Evolutionary conservation across 2,888 invertebrate species (phyloP).

Genomic region (Chydorus sphaericus): DNA sequence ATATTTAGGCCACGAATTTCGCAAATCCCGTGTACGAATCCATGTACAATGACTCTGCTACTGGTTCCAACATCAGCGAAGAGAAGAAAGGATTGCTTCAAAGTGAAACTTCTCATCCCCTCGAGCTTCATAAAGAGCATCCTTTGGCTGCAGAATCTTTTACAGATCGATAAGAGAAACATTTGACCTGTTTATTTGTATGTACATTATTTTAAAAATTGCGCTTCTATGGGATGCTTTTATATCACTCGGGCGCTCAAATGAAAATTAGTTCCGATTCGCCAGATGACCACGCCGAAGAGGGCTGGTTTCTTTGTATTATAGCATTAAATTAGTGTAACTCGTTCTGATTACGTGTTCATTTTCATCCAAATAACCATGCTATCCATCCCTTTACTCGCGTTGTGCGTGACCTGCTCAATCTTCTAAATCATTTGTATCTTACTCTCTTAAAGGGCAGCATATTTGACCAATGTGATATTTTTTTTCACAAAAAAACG

Average conservation of each 20-base stretch:
- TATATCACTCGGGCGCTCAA: too few species aligned
- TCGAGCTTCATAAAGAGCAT: constrained; percentile 1
- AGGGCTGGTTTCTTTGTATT: too few species aligned
- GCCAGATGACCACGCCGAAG: too few species aligned
- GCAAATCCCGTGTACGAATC: constrained; percentile 77
- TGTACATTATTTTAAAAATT: too few species aligned
- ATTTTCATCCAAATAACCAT: too few species aligned
- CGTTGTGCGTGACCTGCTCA: constrained; percentile 1
- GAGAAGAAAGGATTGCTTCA: constrained; percentile 31
- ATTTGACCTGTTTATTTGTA: too few species aligned
- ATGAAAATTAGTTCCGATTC: too few species aligned
- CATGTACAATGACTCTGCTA: constrained; percentile 41
- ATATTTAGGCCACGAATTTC: constrained; percentile 59
- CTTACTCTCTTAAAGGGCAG: background rate
- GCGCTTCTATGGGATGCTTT: too few species aligned
- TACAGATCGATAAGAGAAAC: too few species aligned
- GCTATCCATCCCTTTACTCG: too few species aligned
- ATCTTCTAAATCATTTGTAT: background rate
- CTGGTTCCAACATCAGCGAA: constrained; percentile 26
- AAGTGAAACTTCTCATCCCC: constrained; percentile 17
- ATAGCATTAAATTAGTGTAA: too few species aligned
- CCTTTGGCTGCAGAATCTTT: constrained; percentile 6
- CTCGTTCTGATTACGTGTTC: too few species aligned
- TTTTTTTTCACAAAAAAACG: background rate
- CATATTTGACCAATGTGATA: constrained; percentile 4